Conservation (phyloP, 35 echinoderm and acorn worm genomes). For the Holothuria glaberrima region DNA sequence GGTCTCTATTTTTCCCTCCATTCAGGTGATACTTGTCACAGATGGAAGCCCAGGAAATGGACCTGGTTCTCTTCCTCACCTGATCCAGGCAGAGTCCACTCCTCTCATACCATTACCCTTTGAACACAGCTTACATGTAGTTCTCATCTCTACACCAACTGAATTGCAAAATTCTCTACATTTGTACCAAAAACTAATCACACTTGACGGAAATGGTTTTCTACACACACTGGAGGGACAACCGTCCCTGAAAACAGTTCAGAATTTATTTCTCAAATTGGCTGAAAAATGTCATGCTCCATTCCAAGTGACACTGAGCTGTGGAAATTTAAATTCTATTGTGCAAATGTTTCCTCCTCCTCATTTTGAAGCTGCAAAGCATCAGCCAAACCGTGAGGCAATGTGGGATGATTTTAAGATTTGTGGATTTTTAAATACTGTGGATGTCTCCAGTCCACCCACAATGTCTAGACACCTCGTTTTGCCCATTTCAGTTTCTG, state of each 20-base stretch:
- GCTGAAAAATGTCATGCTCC: constrained; percentile 44
- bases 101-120: constrained; percentile 74
- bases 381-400: constrained; percentile 43
- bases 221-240: constrained; percentile 65
- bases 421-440: constrained; percentile 87
- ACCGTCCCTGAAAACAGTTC: constrained; percentile 61
- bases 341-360: constrained; percentile 88
- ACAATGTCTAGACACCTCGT: constrained; percentile 87
- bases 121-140: constrained; percentile 73
- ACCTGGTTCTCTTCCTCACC: constrained; percentile 72
- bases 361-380: constrained; percentile 32
- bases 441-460: constrained; percentile 87
- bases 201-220: constrained; percentile 69
- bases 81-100: constrained; percentile 58
- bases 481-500: constrained; percentile 69
- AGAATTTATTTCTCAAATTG: constrained; percentile 58
- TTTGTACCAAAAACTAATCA: constrained; percentile 78
- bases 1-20: constrained; percentile 15
- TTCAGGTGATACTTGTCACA: constrained; percentile 83
- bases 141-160: constrained; percentile 59
- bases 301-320: constrained; percentile 67
- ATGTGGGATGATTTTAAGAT: constrained; percentile 75
- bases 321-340: constrained; percentile 84
- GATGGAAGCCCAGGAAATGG: constrained; percentile 90
- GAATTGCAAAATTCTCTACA: constrained; percentile 71